Evolutionary conservation across 1,140 invertebrate genomes (phyloP).

Genomic region (Heliconius hermathena): DNA sequence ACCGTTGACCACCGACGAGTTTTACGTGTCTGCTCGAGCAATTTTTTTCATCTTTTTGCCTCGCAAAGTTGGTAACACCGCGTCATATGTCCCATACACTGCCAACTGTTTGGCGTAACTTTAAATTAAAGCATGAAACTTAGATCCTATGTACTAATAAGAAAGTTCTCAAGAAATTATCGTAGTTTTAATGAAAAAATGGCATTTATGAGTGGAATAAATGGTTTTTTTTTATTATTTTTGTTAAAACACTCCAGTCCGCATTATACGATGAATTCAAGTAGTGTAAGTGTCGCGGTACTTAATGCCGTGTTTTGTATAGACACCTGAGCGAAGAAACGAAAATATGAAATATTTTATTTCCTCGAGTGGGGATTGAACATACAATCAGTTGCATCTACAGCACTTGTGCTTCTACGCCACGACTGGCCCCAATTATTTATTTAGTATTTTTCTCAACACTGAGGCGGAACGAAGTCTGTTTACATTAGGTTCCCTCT

Average conservation of each 20-base stretch:
- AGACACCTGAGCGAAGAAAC: too few relatives aligned
- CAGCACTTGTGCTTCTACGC: background rate
- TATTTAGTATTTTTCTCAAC: too few relatives aligned
- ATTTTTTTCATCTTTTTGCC: conserved; percentile 61
- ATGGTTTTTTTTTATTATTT: too few relatives aligned
- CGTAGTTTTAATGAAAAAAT: background rate
- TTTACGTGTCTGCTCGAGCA: conserved; percentile 53
- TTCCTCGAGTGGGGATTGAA: background rate
- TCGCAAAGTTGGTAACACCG: conserved; percentile 62
- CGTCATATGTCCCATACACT: conserved; percentile 30
- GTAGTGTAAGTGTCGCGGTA: too few relatives aligned
- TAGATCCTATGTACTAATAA: conserved; percentile 8
- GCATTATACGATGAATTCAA: too few relatives aligned
- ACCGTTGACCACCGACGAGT: conserved; percentile 50
- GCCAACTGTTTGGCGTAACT: conserved; percentile 23
- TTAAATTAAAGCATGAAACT: conserved; percentile 34
- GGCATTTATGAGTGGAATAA: background rate
- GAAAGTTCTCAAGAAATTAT: conserved; percentile 4
- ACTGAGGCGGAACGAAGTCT: too few relatives aligned
- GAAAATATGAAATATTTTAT: background rate
- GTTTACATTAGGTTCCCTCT: too few relatives aligned
- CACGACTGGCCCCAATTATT: too few relatives aligned
- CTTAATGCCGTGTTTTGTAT: too few relatives aligned
- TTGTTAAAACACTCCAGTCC: too few relatives aligned
- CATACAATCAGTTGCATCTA: too few relatives aligned